Evolutionary conservation across 2,888 invertebrate species (phyloP).

Genomic region (Rugalucina vietnamica): DNA sequence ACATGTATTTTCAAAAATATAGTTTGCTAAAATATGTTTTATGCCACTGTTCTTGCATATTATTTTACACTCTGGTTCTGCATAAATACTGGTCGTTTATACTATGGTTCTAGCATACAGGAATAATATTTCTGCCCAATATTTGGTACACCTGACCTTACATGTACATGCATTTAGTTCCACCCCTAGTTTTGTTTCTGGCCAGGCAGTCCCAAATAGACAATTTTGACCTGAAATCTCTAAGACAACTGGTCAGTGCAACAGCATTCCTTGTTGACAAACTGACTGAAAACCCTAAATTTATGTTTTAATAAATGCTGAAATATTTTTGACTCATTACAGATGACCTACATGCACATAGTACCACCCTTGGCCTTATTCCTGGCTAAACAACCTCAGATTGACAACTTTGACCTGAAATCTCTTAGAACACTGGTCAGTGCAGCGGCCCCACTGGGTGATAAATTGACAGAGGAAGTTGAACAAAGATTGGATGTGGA

Average conservation of each 20-base stretch:
- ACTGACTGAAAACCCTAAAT: too few species aligned
- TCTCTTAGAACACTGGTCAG: conserved; percentile 89
- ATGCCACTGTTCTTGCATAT: too few species aligned
- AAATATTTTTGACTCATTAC: too few species aligned
- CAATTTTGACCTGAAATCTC: conserved; percentile 89
- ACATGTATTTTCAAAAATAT: too few species aligned
- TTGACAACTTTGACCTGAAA: conserved; percentile 90
- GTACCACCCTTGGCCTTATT: conserved; percentile 93
- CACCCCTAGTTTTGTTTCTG: conserved; percentile 91
- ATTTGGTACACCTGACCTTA: too few species aligned
- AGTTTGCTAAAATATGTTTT: too few species aligned
- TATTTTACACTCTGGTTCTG: too few species aligned
- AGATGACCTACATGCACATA: conserved; percentile 88
- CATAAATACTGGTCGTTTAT: too few species aligned
- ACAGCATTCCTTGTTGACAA: conserved; percentile 95
- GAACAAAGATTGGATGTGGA: conserved; percentile 47
- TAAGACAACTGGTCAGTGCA: conserved; percentile 89
- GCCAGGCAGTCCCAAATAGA: conserved; percentile 88
- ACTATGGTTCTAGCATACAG: too few species aligned
- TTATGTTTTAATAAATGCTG: too few species aligned
- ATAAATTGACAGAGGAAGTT: conserved; percentile 85
- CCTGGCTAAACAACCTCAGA: conserved; percentile 88
- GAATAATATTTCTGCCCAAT: too few species aligned
- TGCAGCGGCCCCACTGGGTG: conserved; percentile 93
- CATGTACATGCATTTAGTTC: conserved; percentile 89